Base-by-base conservation (phyloP, 1,140 invertebrate genomes). In the Drosophila serrata region DNA sequence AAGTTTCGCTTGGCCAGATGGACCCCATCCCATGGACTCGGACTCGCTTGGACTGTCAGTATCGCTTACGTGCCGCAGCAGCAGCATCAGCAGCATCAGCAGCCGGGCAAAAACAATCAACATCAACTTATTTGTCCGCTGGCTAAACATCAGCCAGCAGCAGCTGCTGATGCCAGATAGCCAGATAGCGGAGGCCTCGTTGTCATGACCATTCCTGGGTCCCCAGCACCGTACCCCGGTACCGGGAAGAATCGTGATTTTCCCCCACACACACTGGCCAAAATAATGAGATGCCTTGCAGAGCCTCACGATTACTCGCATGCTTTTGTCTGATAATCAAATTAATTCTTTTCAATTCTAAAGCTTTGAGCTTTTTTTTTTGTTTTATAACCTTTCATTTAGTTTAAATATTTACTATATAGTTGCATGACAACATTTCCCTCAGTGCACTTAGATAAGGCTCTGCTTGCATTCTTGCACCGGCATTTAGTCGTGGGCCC, bases 51-150 rank as follows among this genome's bases (percentile, higher is more conserved):
- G 35, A 33, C 49, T 81, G 84, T 90, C 84, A 88, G 81, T 81
- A 88, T 88, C 84, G 82, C 81, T 88, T 88, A 90, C 77, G 81
- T 90, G 63, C 76, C 60, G 49, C 78, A 60, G 24, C 73, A 57
- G 58, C 78, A 60, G n/a, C n/a, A n/a, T n/a, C n/a, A n/a, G 49
- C 78, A 60, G 24, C 73, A 57, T 55, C 78, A 60, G 49, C 78
- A 51, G 62, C 57, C 64, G 48, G 60, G 59, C 70, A 84, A 67
- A 84, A 88, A 87, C 69, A 73, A 73, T 73, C 69, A 73, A 73
- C 86, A 87, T 87, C 80, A 82, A 69, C 82, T 82, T 87, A 87
- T 88, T 87, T 87, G 84, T 87, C 84, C 64, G 84, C 62, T 61
- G 55, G 61, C 63, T 65, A 79, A 86, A 82, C 82, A 81, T 81